These are phyloP conservation scores for Hycleus phaleratus DNA, from an alignment of 1,140 invertebrate species.

Conservation along the genomic window DNA sequence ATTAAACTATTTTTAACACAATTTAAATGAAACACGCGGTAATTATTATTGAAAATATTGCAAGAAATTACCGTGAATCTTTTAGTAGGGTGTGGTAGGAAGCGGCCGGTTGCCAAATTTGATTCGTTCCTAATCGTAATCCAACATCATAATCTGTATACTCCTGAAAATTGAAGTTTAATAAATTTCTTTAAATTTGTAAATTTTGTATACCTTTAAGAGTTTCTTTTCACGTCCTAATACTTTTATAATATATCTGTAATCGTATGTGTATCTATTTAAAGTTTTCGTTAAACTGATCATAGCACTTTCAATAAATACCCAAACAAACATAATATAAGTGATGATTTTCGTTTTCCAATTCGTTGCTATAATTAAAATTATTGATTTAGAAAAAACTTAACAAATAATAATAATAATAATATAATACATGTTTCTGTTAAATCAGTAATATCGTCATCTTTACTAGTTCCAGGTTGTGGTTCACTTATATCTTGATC, in stretches of 20 bases:
- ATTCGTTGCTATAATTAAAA: neutral
- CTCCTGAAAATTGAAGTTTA: constrained; percentile 42
- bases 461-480: constrained; percentile 36
- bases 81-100: constrained; percentile 33
- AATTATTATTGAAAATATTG: no score
- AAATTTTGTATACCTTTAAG: constrained; percentile 59
- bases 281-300: constrained; percentile 81
- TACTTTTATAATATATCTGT: constrained; percentile 82
- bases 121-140: constrained; percentile 54
- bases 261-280: constrained; percentile 85
- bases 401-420: neutral
- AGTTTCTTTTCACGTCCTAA: constrained; percentile 71
- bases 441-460: constrained; percentile 32
- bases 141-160: constrained; percentile 62
- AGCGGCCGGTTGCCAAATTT: constrained; percentile 61
- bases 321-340: constrained; percentile 39
- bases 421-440: constrained; percentile 26
- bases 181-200: constrained; percentile 1
- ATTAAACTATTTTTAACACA: no score
- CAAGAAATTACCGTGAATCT: constrained; percentile 46
- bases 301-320: constrained; percentile 73
- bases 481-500: constrained; percentile 24
- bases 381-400: neutral
- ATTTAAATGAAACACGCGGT: neutral
- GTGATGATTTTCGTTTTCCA: neutral